Evolutionary conservation across 2,797 vertebrate species (phyloP).

Genomic region (Macropodus opercularis): DNA sequence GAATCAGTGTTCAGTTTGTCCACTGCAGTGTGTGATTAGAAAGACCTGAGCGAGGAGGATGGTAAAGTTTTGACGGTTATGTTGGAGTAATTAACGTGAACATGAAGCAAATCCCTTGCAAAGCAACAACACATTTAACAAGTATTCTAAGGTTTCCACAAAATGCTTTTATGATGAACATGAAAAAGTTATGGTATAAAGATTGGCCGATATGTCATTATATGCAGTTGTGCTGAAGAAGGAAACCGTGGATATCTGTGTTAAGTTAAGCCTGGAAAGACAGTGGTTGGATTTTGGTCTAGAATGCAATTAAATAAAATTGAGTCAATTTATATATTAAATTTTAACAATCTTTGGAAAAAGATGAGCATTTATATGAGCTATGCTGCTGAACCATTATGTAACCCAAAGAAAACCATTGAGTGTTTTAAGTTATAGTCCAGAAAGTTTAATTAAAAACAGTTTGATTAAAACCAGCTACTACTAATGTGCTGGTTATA

Average conservation of each 20-base stretch:
- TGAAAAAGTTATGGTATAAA: no score
- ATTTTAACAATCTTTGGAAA: not conserved
- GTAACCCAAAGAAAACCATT: no score
- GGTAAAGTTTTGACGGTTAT: constrained; percentile 60
- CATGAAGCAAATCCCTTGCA: not conserved
- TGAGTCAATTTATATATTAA: no score
- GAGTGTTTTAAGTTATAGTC: no score
- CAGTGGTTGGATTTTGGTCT: not conserved
- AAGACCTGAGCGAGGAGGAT: constrained; percentile 37
- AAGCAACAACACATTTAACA: no score
- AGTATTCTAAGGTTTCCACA: not conserved
- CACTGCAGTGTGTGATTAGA: constrained; percentile 66
- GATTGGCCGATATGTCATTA: no score
- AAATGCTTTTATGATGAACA: not conserved
- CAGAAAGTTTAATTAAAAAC: no score
- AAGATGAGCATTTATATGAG: not conserved
- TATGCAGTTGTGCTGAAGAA: no score
- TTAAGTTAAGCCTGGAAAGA: not conserved
- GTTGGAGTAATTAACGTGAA: constrained; percentile 58
- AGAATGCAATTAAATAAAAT: not conserved
- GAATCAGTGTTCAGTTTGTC: constrained; percentile 68
- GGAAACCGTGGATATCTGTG: not conserved
- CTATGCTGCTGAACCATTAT: not conserved
- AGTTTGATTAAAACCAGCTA: no score
- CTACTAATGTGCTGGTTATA: no score